Evolutionary conservation across 1,140 invertebrate genomes (phyloP), one percentile per base, ranked within the genome.

Genomic region (Helicorthomorpha holstii): DNA sequence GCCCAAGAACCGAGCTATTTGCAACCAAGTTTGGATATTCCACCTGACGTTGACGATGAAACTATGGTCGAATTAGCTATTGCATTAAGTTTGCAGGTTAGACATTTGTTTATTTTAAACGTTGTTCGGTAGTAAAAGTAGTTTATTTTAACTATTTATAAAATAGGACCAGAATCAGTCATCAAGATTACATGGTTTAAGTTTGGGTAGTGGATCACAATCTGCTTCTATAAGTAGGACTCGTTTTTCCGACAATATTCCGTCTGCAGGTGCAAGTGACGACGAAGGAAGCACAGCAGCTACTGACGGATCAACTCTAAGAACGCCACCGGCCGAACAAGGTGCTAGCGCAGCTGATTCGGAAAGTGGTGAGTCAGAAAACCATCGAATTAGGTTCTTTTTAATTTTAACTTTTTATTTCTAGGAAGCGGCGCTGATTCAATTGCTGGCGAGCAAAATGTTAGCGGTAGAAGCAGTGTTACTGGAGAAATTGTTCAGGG

Each of bases 1-100:
- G n/a, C n/a, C n/a, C n/a, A n/a, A n/a, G n/a, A n/a, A n/a, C n/a
- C n/a, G n/a, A n/a, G n/a, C n/a, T n/a, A n/a, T n/a, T n/a, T n/a
- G n/a, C n/a, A n/a, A n/a, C n/a, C n/a, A n/a, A n/a, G n/a, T n/a
- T 64, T 91, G n/a, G 67, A 92, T 1, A 79, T 94, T 24, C 85
- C 85, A 16, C 80, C 85, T 3, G 88, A 94, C 67, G 86, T 85
- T 2, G 89, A 93, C 64, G 91, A 95, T 65, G 91, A 96, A 65
- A 84, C 89, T 0, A 95, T 96, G 80, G 86, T 96, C 23, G 89
- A 95, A 67, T 73, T 97, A 52, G 92, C 91, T 1, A 95, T 97
- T 58, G 91, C 91, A 1, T 70, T 96, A 0, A 94, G 89, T 59
- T 72, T 97, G 2, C 89, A 95, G 64, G 87, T 47, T 27, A 24